These are phyloP conservation scores for Tinea trinotella DNA, from an alignment of 2,888 invertebrate genomes.

Conservation along the genomic window DNA sequence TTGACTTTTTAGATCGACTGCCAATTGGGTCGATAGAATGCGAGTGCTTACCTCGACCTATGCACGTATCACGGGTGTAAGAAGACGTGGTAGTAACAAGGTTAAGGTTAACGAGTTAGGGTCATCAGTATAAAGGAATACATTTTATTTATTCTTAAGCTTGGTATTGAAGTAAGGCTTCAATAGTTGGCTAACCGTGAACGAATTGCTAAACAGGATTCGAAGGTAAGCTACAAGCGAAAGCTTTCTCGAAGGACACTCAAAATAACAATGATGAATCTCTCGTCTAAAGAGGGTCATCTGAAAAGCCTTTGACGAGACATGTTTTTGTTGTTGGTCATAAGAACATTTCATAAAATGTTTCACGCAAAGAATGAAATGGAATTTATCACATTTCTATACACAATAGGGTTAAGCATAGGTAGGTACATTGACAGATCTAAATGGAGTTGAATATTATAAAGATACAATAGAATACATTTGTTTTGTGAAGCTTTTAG, in stretches of 20 bases:
- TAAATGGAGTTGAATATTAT: no score
- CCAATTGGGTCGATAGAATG: no score
- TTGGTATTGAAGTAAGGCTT: slow-evolving; percentile 14
- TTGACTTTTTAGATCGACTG: no score
- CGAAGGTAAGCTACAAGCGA: slow-evolving; percentile 33
- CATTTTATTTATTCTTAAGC: slow-evolving; percentile 1
- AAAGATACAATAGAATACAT: no score
- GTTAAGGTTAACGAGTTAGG: no score
- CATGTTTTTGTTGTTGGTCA: slow-evolving; percentile 4
- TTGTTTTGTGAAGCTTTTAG: no score
- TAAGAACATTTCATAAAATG: slow-evolving; percentile 5
- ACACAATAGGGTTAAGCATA: no score
- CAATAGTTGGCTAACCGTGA: slow-evolving; percentile 30
- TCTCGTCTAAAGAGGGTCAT: background rate
- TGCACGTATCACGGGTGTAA: no score
- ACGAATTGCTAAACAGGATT: slow-evolving; percentile 37
- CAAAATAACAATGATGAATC: slow-evolving; percentile 10
- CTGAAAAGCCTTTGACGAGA: slow-evolving; percentile 9
- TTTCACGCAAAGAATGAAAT: background rate
- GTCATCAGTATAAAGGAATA: background rate
- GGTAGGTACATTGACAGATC: no score
- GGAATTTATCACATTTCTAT: background rate
- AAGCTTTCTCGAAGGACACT: slow-evolving; percentile 30
- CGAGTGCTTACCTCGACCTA: no score
- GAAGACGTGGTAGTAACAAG: no score